These are phyloP conservation scores for Bicyclus anynana DNA, from an alignment of 1,140 invertebrate genomes.

Conservation along the genomic window DNA sequence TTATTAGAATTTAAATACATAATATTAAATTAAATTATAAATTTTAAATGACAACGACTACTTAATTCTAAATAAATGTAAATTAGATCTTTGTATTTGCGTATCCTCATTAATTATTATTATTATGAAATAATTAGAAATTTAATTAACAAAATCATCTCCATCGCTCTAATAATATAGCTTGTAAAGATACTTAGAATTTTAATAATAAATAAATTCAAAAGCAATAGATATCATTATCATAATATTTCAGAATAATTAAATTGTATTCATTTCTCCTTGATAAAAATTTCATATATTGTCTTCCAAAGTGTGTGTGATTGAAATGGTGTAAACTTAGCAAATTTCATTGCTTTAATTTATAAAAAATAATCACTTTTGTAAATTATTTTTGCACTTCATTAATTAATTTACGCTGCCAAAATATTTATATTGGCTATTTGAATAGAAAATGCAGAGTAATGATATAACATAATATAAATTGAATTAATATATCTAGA, in stretches of 20 bases:
- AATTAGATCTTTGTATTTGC: conserved; percentile 48
- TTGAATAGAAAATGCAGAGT: conserved; percentile 42
- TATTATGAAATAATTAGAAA: conserved; percentile 32
- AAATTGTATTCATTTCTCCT: conserved; percentile 32
- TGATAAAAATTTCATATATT: conserved; percentile 50
- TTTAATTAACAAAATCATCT: conserved; percentile 16
- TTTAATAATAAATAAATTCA: conserved; percentile 7
- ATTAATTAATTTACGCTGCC: conserved; percentile 4
- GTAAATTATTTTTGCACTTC: conserved; percentile 12
- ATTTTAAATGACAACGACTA: conserved; percentile 68
- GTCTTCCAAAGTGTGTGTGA: conserved; percentile 73
- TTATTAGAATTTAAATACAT: conserved; percentile 22
- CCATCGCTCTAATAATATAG: conserved; percentile 20
- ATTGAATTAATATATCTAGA: conserved; percentile 27
- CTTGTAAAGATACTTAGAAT: conserved; percentile 1
- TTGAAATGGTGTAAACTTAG: conserved; percentile 32
- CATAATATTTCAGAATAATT: neutral
- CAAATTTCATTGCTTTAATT: conserved; percentile 16
- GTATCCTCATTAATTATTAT: conserved; percentile 34
- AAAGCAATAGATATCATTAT: conserved; percentile 43
- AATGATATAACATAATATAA: conserved; percentile 20
- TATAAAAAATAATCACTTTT: conserved; percentile 11
- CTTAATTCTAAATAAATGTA: conserved; percentile 74
- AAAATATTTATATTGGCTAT: conserved; percentile 11
- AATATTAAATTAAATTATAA: conserved; percentile 37